A percentile compares a stretch with the other conserved stretches of the same genome.
Conservation (phyloP, 64 coral and sea anemone genomes). For the Hydrozoanthus tunicans region DNA sequence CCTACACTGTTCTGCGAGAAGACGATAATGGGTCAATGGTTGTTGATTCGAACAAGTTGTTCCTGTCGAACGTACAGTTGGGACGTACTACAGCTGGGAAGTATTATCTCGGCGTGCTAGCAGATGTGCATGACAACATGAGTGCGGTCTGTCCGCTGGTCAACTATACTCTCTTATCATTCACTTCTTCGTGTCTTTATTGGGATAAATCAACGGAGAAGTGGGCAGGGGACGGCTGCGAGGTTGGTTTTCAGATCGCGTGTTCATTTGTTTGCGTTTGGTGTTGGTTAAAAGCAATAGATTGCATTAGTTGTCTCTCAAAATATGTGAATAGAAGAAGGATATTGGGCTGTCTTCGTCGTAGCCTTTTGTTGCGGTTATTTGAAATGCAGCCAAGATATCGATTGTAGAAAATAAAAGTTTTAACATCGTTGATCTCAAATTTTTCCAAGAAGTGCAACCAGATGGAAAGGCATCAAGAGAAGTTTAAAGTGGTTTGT, state of each 20-base stretch:
- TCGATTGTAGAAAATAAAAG: no score
- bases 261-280: not conserved
- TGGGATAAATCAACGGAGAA: constrained; percentile 54
- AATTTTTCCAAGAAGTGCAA: no score
- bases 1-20: constrained; percentile 6
- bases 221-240: constrained; percentile 80
- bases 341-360: no score
- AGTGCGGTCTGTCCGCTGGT: constrained; percentile 40
- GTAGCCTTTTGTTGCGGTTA: no score
- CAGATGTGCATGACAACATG: constrained; percentile 26
- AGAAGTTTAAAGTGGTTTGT: no score
- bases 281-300: no score
- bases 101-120: constrained; percentile 63
- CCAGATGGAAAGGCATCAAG: no score
- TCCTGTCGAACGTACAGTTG: constrained; percentile 77
- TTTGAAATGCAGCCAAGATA: no score
- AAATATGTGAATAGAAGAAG: no score
- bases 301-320: no score
- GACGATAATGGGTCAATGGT: not conserved
- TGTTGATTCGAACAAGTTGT: constrained; percentile 43
- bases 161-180: constrained; percentile 70
- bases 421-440: no score
- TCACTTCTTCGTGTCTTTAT: constrained; percentile 62
- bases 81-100: constrained; percentile 45
- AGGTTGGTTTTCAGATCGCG: constrained; percentile 42